Conservation (phyloP, 1,140 invertebrate species). For the Drosophila navojoa region DNA sequence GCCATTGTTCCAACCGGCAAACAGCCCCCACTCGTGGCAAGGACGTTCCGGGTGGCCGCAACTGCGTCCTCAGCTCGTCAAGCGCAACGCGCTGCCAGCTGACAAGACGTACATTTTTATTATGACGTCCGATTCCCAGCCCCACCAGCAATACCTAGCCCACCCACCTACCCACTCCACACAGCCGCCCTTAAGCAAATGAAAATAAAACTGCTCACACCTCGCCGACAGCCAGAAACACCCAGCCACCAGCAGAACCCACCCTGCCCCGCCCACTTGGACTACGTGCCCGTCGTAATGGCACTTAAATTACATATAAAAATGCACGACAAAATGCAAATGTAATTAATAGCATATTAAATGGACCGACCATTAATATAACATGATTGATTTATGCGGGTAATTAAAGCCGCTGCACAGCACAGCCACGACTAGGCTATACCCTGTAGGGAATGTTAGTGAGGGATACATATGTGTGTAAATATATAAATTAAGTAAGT, state of each 20-base stretch:
- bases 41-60: slow-evolving; percentile 26
- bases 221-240: not conserved
- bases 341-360: slow-evolving; percentile 76
- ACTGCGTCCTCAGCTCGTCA: slow-evolving; percentile 39
- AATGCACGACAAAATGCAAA: slow-evolving; percentile 62
- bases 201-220: slow-evolving; percentile 18
- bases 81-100: slow-evolving; percentile 22
- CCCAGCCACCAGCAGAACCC: not conserved
- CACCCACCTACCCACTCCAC: no score
- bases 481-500: no score
- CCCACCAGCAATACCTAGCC: not conserved
- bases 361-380: slow-evolving; percentile 68
- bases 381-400: slow-evolving; percentile 75
- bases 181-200: not conserved
- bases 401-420: slow-evolving; percentile 49
- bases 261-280: not conserved
- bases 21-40: slow-evolving; percentile 9
- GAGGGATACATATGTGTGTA: no score
- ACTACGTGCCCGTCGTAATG: slow-evolving; percentile 41
- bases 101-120: slow-evolving; percentile 43
- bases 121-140: slow-evolving; percentile 30
- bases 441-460: not conserved
- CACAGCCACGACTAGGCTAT: not conserved
- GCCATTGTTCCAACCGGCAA: slow-evolving; percentile 59
- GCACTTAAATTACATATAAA: slow-evolving; percentile 54